Base-by-base conservation (phyloP, 1,140 invertebrate genomes). In the Drosophila burlai region DNA sequence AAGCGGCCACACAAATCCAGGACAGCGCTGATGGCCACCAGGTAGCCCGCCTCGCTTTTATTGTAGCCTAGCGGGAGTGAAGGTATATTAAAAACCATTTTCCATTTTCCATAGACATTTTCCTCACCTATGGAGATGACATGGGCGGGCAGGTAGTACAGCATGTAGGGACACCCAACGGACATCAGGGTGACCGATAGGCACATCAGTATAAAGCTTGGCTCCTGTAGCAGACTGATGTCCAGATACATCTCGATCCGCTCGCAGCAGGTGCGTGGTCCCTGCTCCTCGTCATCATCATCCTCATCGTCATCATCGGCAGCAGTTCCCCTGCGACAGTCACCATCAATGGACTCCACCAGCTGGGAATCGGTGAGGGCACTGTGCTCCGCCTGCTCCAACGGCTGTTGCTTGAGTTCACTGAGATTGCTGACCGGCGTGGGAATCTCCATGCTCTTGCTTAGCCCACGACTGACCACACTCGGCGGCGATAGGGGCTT, bases 81-180 rank as follows among this genome's bases (percentile, higher is more conserved):
- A 54, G 21, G 21, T 11, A 21, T 7, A 21, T 29, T 11, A 18
- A 38, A n/a, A 9, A 21, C 1, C 0, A 42, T 10, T 16, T 10
- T 15, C 1, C 0, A 42, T 10, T 16, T 10, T 15, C 9, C 15
- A 9, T 18, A 1, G 0, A 15, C 18, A 50, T 15, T 13, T 18
- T 46, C 0, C 43, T 31, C 64, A 93, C 92, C 92, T n/a, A 93
- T 93, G 1, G 94, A 94, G 16, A 95, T 94, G 0, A 96, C 96
- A 80, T 96, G 96, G 1, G 96, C 96, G 2, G 96, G 96, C 47
- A 97, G 90, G 86, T 96, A 96, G 83, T 96, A 96, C 7, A 97
- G 87, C 92, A 96, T 95, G 80, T 96, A 96, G 0, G 96, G 96
- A 24, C 96, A 96, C 8, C 96, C 96, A 6, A 96, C 95, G 0